These are phyloP conservation scores for Scomber japonicus DNA, from an alignment of 2,113 vertebrate species.

Conservation along the genomic window DNA sequence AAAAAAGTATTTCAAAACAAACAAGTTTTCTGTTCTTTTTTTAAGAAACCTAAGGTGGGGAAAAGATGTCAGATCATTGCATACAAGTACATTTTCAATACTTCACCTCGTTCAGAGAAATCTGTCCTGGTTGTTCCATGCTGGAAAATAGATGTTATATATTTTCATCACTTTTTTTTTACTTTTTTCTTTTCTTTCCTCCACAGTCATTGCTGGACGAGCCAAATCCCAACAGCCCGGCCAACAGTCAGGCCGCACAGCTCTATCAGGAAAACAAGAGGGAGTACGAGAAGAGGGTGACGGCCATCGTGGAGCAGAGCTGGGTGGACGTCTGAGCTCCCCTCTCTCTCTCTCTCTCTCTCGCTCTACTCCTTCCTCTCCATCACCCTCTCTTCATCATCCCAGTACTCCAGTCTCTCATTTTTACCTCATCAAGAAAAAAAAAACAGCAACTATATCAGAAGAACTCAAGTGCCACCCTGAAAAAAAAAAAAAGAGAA, in stretches of 20 bases:
- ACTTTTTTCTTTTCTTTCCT: not conserved
- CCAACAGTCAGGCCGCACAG: conserved; percentile 98
- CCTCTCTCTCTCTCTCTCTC: conserved; percentile 2
- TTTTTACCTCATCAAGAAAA: conserved; percentile 74
- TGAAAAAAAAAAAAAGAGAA: conserved; percentile 45
- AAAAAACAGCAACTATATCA: conserved; percentile 73
- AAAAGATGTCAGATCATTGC: no score
- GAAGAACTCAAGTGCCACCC: conserved; percentile 90
- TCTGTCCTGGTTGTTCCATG: not conserved
- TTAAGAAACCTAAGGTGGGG: no score
- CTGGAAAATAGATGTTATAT: not conserved
- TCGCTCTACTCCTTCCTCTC: conserved; percentile 17
- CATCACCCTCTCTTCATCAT: conserved; percentile 63
- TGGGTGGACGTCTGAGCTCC: conserved; percentile 94
- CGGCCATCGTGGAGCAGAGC: conserved; percentile 98
- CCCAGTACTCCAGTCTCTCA: conserved; percentile 74
- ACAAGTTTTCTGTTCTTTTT: no score
- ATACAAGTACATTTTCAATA: not conserved
- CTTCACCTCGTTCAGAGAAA: not conserved
- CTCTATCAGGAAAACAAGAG: conserved; percentile 99
- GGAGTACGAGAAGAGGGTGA: conserved; percentile 99
- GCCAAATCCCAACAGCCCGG: conserved; percentile 98
- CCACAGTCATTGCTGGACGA: conserved; percentile 95
- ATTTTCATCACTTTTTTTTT: not conserved
- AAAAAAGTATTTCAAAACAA: no score